Evolutionary conservation across 2,113 vertebrate species (phyloP), one percentile per base, ranked within the genome.

Genomic region (Pristiophorus japonicus): DNA sequence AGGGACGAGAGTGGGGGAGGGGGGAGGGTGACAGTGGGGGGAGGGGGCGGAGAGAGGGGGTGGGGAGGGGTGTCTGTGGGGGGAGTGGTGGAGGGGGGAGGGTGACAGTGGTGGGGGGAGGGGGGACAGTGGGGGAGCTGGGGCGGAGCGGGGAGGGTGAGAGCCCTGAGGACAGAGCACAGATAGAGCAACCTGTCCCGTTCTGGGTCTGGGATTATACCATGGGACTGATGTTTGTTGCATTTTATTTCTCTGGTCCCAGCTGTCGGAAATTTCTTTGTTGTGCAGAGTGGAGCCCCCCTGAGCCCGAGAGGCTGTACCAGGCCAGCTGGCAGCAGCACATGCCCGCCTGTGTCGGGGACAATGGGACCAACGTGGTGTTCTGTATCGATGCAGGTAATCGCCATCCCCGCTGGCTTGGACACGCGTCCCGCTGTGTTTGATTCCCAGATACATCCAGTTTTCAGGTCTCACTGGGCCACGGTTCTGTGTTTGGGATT

Each of bases 291-390:
- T 98, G 99, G 98, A 97, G 98, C 0, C 99, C 98, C 22, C 96
- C 98, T 22, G 95, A 98, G 38, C 98, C 98, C 0, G 99, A 99
- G 96, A 97, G 97, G 10, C 99, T 99, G 96, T 99, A 98, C 96
- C 97, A 98, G 94, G 96, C 96, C 95, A 97, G 95, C 0, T 97
- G 97, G 51, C 95, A 93, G 0, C 97, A 98, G 96, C 96, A 75
- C 62, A n/a, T 96, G 7, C 97, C 97, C 0, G 92, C 97, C 91
- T 24, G 96, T 95, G 93, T 95, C 0, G 18, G 96, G 22, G 97
- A 98, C n/a, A 97, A 97, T 88, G 97, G 63, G 95, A 98, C 98
- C 96, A 97, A 96, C 0, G 4, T 98, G 0, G 98, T 99, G 6
- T 99, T 98, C 97, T 97, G 97, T 51, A 97, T 97, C 95, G 97